phyloP scores from a whole-genome alignment of 2,797 vertebrate species.

The Margarornis squamiger region DNA sequence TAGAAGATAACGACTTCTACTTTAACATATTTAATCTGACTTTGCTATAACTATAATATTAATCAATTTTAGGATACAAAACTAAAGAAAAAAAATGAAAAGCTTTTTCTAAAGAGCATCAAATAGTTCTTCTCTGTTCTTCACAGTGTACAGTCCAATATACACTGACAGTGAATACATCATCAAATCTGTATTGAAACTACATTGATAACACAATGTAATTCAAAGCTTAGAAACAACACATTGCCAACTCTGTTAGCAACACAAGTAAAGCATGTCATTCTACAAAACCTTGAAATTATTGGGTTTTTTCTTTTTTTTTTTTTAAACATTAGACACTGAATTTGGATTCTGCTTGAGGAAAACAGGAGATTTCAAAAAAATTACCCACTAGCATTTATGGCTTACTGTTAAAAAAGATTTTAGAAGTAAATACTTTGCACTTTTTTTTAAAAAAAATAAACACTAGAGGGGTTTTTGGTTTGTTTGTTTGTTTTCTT shows the following conservation, averaged over 20 bases:
- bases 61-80: background rate
- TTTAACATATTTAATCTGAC: background rate
- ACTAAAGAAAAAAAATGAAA: background rate
- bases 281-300: background rate
- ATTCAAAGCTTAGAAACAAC: background rate
- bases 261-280: background rate
- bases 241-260: background rate
- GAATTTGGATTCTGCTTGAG: background rate
- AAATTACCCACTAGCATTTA: background rate
- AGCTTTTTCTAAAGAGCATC: background rate
- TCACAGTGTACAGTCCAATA: background rate
- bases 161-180: background rate
- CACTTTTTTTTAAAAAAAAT: background rate
- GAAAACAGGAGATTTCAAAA: background rate
- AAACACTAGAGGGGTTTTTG: background rate
- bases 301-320: background rate
- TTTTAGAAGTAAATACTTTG: background rate
- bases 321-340: background rate
- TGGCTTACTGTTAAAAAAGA: background rate
- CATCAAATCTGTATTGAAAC: background rate
- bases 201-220: background rate
- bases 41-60: background rate
- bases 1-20: background rate
- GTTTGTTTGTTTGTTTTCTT: background rate
- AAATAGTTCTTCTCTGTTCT: background rate